Evolutionary conservation across 1,140 invertebrate genomes (phyloP), one percentile per base, ranked within the genome.

Genomic region (Semibalanus balanoides): DNA sequence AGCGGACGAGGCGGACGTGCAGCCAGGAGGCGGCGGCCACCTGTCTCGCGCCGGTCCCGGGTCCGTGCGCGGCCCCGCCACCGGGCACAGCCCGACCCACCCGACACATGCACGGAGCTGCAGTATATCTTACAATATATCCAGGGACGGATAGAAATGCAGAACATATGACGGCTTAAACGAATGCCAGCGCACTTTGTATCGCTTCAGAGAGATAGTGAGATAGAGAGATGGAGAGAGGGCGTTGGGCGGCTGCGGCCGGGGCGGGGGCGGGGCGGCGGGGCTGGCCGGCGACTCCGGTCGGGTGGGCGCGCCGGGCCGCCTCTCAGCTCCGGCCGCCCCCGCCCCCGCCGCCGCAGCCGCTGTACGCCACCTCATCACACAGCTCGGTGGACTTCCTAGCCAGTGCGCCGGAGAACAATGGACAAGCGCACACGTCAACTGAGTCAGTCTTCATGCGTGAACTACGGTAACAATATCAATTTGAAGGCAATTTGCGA

Each of bases 81-180:
- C 35, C 35, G 35, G 35, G 5, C 35, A 17, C 35, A 40, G 35
- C 35, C 35, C 5, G 35, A 17, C 35, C 35, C 17, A 40, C 35
- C 35, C 35, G 35, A 40, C 35, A 40, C 35, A 17, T 5, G 35
- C 35, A 17, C 35, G 35, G 5, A 5, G 35, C 35, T 17, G 17
- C 35, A 7, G 35, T 40, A 40, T 73, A 77, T 75, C 30, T 77
- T 73, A 78, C 74, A 77, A 69, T 78, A 77, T 76, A 78, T 77
- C 77, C 76, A 78, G 77, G 75, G 78, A 77, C 78, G 77, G 77
- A 35, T 77, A 43, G 77, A 76, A 77, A 76, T 51, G 35, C 70
- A 74, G 77, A 51, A 74, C 76, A 78, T 76, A 74, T 35, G 74
- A 40, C 73, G 74, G 77, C 40, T 30, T 75, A 78, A 78, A 73